Conservation (phyloP, 1,140 invertebrate species). For the Semibalanus balanoides region DNA sequence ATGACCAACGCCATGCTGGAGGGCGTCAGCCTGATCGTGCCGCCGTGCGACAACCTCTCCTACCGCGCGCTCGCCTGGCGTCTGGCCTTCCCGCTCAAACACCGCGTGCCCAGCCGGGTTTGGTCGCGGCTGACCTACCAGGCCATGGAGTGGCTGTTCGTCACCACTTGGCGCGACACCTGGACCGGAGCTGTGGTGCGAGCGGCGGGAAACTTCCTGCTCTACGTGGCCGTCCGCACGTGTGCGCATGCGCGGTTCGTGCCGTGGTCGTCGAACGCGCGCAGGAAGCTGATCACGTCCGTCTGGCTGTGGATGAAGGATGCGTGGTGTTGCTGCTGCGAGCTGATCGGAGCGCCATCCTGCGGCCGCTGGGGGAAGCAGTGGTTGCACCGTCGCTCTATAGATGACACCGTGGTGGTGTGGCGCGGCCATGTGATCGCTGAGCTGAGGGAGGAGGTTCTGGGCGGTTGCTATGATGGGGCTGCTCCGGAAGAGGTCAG, state of each 20-base stretch:
- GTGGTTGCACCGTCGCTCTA: not conserved
- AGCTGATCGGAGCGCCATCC: not conserved
- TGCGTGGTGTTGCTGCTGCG: not conserved
- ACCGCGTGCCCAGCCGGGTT: not conserved
- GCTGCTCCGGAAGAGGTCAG: not conserved
- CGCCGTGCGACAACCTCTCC: not conserved
- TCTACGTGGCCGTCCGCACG: not conserved
- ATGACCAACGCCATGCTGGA: not conserved
- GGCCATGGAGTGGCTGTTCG: not conserved
- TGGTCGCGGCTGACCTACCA: not conserved
- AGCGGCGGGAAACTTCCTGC: not conserved
- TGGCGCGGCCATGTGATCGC: not conserved
- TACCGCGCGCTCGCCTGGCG: not conserved
- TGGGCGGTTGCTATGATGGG: not conserved
- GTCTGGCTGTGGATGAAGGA: not conserved
- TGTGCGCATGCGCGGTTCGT: not conserved
- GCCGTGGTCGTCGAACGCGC: not conserved
- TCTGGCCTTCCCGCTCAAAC: not conserved
- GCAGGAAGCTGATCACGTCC: not conserved
- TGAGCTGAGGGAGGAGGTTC: not conserved
- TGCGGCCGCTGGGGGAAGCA: constrained; percentile 1
- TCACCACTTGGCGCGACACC: not conserved
- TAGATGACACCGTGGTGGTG: not conserved
- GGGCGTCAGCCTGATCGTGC: not conserved
- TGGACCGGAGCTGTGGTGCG: not conserved